Base-by-base conservation (phyloP, 2,797 vertebrate genomes). In the Phoebastria nigripes region DNA sequence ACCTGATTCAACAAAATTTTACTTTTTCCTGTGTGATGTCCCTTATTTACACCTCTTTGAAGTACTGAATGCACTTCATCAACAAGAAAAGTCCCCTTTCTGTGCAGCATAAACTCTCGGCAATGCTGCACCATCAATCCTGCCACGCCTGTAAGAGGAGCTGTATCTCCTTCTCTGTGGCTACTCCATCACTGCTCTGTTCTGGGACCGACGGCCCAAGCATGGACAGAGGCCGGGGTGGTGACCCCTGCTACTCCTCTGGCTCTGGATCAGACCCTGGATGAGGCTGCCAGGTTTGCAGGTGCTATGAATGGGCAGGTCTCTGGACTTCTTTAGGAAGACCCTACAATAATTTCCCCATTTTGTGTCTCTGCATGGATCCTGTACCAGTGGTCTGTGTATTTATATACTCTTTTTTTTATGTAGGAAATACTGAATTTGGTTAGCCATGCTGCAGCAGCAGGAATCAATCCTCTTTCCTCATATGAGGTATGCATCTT, bases 11-110 rank as follows among this genome's bases (percentile, higher is more conserved):
- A 69, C 35, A 87, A 74, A 86, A 79, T 29, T 6, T 3, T 63
- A 8, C 16, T 46, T 54, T 77, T 56, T 61, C 24, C 37, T 1
- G 0, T 44, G 22, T 8, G 12, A 17, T 70, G 19, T 78, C 13
- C 16, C 16, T 76, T 51, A 56, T 88, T 94, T 71, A 37, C 2
- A n/a, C 41, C 33, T 89, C 59, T 90, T 71, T 63, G n/a, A 61
- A 74, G 61, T 41, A 67, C n/a, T 9, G 22, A 65, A 33, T 72
- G 79, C 63, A 44, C 39, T 87, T 54, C 14, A 65, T 46, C 74
- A 77, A n/a, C 33, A 26, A 47, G 87, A 94, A 78, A 71, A 78
- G 93, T 83, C 16, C 3, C 94, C 54, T 80, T 80, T n/a, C 44
- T 67, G 16, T 16, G 4, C 9, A 15, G 8, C 3, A 6, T 24